Evolutionary conservation across 2,113 vertebrate genomes (phyloP).

Genomic region (Chinchilla lanigera): DNA sequence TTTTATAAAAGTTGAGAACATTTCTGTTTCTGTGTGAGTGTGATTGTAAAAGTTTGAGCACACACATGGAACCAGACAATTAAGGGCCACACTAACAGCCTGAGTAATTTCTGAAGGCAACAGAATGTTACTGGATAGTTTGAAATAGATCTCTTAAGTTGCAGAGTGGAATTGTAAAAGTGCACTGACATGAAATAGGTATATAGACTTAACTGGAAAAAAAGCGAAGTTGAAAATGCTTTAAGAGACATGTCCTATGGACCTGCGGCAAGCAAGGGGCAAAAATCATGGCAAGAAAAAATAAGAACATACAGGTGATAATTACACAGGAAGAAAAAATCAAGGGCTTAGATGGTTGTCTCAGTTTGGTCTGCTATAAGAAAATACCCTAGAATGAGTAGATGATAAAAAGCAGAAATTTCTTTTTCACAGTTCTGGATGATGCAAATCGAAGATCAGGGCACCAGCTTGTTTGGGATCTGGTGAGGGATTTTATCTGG

Average conservation of each 20-base stretch:
- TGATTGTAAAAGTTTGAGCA: not conserved
- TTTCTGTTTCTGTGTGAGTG: not conserved
- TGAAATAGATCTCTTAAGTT: not conserved
- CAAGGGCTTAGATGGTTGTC: not conserved
- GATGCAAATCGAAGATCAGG: not conserved
- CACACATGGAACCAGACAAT: not conserved
- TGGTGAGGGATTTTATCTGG: not conserved
- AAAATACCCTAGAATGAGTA: not conserved
- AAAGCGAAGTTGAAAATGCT: not conserved
- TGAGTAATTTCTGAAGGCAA: not conserved
- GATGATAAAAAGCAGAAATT: not conserved
- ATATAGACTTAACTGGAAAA: not conserved
- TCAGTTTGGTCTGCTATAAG: not conserved
- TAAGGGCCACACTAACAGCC: not conserved
- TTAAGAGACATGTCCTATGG: not conserved
- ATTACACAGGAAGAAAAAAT: not conserved
- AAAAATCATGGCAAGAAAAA: not conserved
- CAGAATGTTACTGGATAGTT: not conserved
- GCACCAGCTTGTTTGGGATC: not conserved
- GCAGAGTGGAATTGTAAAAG: not conserved
- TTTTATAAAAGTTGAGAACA: constrained; percentile 1
- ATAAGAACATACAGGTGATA: not conserved
- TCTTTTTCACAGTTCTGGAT: not conserved
- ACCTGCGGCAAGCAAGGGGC: not conserved
- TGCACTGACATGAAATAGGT: not conserved